Evolutionary conservation across 2,113 vertebrate genomes (phyloP).

Genomic region (Neogobius melanostomus): DNA sequence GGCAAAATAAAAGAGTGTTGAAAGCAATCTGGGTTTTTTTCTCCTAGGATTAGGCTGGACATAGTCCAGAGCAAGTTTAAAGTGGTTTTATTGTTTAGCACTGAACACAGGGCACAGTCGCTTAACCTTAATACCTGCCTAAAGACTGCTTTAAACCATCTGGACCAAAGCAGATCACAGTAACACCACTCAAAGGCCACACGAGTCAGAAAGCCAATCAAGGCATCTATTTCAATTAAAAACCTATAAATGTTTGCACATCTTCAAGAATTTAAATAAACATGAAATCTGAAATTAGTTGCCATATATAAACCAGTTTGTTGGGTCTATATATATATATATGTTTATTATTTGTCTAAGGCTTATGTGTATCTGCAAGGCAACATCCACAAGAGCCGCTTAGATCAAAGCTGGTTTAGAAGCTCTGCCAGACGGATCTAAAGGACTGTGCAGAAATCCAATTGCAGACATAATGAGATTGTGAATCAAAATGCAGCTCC

Average conservation of each 20-base stretch:
- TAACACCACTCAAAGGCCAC: slow-evolving; percentile 41
- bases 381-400: slow-evolving; percentile 63
- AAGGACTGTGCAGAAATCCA: slow-evolving; percentile 75
- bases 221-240: slow-evolving; percentile 26
- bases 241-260: neutral
- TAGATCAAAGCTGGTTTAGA: slow-evolving; percentile 77
- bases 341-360: slow-evolving; percentile 26
- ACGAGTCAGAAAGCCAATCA: slow-evolving; percentile 17
- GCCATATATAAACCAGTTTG: neutral
- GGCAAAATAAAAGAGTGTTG: neutral
- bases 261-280: neutral
- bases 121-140: slow-evolving; percentile 69
- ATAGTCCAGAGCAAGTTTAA: slow-evolving; percentile 8
- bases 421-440: slow-evolving; percentile 76
- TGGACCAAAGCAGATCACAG: slow-evolving; percentile 61
- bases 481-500: slow-evolving; percentile 58
- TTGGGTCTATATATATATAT: neutral
- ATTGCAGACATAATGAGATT: slow-evolving; percentile 77
- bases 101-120: slow-evolving; percentile 37
- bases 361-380: slow-evolving; percentile 52
- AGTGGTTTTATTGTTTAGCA: slow-evolving; percentile 43
- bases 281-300: neutral
- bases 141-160: slow-evolving; percentile 71
- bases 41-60: neutral
- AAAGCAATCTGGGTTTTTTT: neutral